These are phyloP conservation scores for Drosophila kikkawai DNA, from an alignment of 1,140 invertebrate genomes.

Conservation along the genomic window DNA sequence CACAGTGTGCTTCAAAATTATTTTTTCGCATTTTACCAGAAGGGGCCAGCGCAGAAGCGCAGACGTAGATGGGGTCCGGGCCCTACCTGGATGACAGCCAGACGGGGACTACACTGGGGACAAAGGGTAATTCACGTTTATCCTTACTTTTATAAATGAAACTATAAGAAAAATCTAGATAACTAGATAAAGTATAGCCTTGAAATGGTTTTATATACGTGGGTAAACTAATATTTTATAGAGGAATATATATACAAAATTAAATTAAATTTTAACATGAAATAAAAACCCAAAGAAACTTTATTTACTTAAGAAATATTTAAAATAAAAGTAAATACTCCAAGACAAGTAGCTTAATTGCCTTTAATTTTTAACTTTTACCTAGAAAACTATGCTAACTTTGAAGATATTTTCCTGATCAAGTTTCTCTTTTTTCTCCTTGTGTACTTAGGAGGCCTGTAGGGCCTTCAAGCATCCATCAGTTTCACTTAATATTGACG, in stretches of 20 bases:
- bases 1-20: constrained; percentile 84
- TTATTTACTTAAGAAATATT: not conserved
- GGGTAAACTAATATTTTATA: not conserved
- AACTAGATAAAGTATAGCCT: not conserved
- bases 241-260: not conserved
- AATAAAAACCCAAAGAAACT: not conserved
- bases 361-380: not conserved
- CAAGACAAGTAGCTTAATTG: not conserved
- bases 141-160: not conserved
- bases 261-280: not conserved
- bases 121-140: not conserved
- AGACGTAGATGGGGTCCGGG: constrained; percentile 32
- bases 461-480: constrained; percentile 75
- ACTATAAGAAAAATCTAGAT: not conserved
- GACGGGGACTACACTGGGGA: constrained; percentile 28
- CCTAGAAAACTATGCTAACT: not conserved
- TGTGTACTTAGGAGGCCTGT: constrained; percentile 34
- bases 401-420: not conserved
- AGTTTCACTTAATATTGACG: constrained; percentile 85
- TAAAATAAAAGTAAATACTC: not conserved
- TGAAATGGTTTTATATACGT: not conserved
- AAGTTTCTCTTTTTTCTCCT: constrained; percentile 3
- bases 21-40: constrained; percentile 64
- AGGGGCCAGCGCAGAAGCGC: constrained; percentile 15
- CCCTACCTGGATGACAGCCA: constrained; percentile 51